phyloP scores from a whole-genome alignment of 2,113 vertebrate species.

The Lophura nycthemera region DNA sequence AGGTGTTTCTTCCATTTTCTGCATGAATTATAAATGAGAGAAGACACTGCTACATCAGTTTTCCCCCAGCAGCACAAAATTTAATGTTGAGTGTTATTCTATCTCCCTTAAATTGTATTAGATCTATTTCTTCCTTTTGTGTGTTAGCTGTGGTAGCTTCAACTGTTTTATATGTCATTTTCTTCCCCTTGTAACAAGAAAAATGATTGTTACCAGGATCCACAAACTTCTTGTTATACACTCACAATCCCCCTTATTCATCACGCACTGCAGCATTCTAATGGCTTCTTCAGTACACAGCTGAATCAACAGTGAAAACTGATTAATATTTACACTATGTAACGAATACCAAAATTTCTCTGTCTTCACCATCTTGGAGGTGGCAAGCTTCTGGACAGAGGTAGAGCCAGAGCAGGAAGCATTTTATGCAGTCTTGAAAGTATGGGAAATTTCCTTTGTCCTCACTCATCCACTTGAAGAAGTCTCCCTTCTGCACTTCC shows the following conservation, averaged over 20 bases:
- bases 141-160: not conserved
- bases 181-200: not conserved
- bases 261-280: not conserved
- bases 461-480: not conserved
- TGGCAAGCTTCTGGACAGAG: not conserved
- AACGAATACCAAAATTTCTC: not conserved
- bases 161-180: not conserved
- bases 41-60: not conserved
- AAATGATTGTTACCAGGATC: not conserved
- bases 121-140: not conserved
- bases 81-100: not conserved
- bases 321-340: not conserved
- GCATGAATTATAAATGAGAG: not conserved
- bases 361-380: not conserved
- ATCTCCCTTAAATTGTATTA: not conserved
- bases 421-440: not conserved
- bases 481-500: not conserved
- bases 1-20: not conserved
- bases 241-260: not conserved
- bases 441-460: not conserved
- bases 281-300: not conserved
- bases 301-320: not conserved
- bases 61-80: accelerated
- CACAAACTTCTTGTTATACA: not conserved
- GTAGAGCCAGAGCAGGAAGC: not conserved